A percentile compares a stretch with the other conserved stretches of the same genome.
phyloP scores from a whole-genome alignment of 2,888 invertebrate species.

The Rhimphoctona megacephalus region DNA sequence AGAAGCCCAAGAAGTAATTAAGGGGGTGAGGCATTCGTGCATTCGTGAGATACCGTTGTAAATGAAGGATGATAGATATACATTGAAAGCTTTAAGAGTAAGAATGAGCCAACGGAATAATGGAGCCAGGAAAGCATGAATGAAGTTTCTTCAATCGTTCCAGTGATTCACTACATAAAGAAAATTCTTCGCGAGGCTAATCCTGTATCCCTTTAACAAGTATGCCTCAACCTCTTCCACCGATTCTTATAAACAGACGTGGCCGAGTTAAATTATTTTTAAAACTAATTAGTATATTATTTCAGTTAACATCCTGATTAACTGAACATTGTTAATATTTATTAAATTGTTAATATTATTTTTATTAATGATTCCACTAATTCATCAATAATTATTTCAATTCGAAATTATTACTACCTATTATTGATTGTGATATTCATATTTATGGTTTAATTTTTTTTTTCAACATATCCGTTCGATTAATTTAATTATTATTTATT shows the following conservation, averaged over 20 bases:
- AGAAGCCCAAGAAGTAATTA: neutral
- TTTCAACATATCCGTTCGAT: neutral
- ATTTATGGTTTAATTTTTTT: neutral
- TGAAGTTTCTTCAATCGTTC: slow-evolving; percentile 74
- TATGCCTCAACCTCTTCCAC: slow-evolving; percentile 10
- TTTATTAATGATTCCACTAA: too few relatives aligned
- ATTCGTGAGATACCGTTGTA: slow-evolving; percentile 55
- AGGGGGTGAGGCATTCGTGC: slow-evolving; percentile 41
- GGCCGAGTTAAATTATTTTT: neutral
- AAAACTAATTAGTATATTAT: neutral
- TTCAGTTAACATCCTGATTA: neutral
- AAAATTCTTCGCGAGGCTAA: slow-evolving; percentile 34
- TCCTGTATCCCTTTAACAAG: slow-evolving; percentile 42
- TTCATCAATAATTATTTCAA: too few relatives aligned
- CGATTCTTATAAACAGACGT: slow-evolving; percentile 1
- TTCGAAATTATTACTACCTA: too few relatives aligned
- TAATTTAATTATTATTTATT: too few relatives aligned
- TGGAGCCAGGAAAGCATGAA: slow-evolving; percentile 72
- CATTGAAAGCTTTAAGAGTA: slow-evolving; percentile 8
- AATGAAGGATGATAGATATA: slow-evolving; percentile 39
- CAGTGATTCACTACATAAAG: slow-evolving; percentile 32
- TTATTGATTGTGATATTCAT: neutral
- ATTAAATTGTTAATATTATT: too few relatives aligned
- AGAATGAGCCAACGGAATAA: slow-evolving; percentile 59
- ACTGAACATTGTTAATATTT: neutral